phyloP scores from a whole-genome alignment of 2,113 vertebrate species.

The Leptobrachium leishanense region DNA sequence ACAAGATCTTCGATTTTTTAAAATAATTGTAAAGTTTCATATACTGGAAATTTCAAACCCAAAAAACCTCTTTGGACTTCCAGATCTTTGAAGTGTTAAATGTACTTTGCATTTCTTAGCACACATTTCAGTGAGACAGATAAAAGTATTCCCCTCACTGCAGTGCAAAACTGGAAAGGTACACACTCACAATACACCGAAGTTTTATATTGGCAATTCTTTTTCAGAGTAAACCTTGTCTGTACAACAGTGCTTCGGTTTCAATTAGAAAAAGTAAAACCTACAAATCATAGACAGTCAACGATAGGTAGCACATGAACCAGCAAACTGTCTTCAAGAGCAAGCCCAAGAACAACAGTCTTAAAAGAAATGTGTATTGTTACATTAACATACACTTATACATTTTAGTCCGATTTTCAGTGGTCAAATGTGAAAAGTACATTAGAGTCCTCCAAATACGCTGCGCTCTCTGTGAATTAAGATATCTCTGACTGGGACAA shows the following conservation, averaged over 20 bases:
- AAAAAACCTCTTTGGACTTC: neutral
- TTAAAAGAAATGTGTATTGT: neutral
- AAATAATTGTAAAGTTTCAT: neutral
- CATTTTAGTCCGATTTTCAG: neutral
- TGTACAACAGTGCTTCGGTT: neutral
- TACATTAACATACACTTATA: neutral
- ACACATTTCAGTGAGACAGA: too few species aligned
- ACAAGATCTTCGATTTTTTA: neutral
- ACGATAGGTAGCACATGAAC: neutral
- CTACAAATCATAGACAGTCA: neutral
- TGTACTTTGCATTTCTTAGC: too few species aligned
- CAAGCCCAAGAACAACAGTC: neutral
- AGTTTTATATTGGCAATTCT: neutral
- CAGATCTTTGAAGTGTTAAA: neutral
- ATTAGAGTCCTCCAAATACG: neutral
- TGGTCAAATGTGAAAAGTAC: neutral
- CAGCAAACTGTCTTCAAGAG: neutral
- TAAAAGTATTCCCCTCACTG: neutral
- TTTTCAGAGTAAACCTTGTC: neutral
- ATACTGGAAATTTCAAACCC: neutral
- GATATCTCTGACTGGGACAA: neutral
- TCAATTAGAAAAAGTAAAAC: neutral
- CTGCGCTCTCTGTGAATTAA: neutral
- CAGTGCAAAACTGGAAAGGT: neutral
- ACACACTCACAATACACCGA: neutral